A percentile compares a stretch with the other conserved stretches of the same genome.
Evolutionary conservation across 2,113 vertebrate species (phyloP).

Genomic region (Pogona vitticeps): DNA sequence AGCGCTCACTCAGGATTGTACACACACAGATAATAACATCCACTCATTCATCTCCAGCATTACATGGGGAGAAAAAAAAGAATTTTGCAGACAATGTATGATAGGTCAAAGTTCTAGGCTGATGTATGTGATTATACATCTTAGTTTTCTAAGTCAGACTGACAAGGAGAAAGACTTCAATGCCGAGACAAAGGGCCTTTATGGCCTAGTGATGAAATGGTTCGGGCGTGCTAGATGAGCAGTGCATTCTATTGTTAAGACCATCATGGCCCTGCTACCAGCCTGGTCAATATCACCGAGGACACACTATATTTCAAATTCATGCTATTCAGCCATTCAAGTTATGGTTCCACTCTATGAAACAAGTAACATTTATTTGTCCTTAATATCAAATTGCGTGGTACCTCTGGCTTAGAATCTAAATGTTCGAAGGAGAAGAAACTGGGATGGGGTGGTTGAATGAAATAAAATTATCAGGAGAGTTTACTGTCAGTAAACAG

Average conservation of each 20-base stretch:
- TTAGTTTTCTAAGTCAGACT: constrained; percentile 72
- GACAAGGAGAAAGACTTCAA: constrained; percentile 66
- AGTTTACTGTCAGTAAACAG: background rate
- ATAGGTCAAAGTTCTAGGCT: constrained; percentile 79
- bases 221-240: constrained; percentile 24
- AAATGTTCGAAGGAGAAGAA: background rate
- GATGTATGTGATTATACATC: constrained; percentile 61
- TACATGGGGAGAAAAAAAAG: constrained; percentile 62
- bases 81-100: constrained; percentile 68
- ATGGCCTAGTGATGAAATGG: constrained; percentile 47
- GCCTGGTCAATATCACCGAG: constrained; percentile 67
- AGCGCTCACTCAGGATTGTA: constrained; percentile 60
- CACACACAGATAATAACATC: constrained; percentile 68
- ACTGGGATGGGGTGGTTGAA: background rate
- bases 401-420: background rate
- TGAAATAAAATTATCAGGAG: background rate
- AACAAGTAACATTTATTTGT: background rate
- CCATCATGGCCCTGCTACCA: constrained; percentile 38
- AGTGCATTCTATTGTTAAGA: constrained; percentile 48
- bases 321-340: constrained; percentile 10
- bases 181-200: constrained; percentile 66
- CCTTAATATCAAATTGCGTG: background rate
- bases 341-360: background rate
- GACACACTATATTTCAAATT: constrained; percentile 32
- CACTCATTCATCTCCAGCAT: constrained; percentile 60